A percentile compares a stretch with the other conserved stretches of the same genome.
phyloP scores from a whole-genome alignment of 2,113 vertebrate genomes.

The Cottus gobio region DNA sequence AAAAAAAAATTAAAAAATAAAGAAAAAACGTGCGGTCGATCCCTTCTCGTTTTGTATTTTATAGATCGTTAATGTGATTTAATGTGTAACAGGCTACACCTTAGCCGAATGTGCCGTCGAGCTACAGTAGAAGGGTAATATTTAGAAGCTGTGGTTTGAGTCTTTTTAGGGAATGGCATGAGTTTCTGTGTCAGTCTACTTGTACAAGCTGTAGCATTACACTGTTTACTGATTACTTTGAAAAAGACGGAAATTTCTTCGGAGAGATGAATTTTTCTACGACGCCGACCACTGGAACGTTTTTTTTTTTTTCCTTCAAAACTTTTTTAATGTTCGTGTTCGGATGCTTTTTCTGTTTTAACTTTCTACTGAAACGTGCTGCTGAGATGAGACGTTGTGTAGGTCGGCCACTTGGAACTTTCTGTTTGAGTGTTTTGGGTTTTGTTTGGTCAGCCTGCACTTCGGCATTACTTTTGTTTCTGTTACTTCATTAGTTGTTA shows the following conservation, averaged over 20 bases:
- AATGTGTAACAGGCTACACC: constrained; percentile 62
- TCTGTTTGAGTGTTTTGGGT: constrained; percentile 17
- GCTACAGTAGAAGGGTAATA: constrained; percentile 59
- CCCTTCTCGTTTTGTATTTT: constrained; percentile 80
- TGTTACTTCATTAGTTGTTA: constrained; percentile 51
- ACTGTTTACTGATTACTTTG: constrained; percentile 61
- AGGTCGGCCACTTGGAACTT: neutral
- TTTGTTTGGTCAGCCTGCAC: constrained; percentile 7
- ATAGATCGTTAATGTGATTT: constrained; percentile 76
- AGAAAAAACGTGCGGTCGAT: constrained; percentile 51
- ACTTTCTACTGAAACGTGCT: constrained; percentile 41
- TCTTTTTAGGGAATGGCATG: constrained; percentile 64
- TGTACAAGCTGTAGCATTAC: constrained; percentile 66
- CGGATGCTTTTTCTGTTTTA: constrained; percentile 18
- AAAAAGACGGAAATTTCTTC: constrained; percentile 16
- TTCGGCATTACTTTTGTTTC: constrained; percentile 43
- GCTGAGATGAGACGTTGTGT: constrained; percentile 8
- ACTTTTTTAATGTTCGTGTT: constrained; percentile 18
- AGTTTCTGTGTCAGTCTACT: constrained; percentile 58
- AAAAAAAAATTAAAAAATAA: no score
- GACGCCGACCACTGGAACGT: constrained; percentile 19
- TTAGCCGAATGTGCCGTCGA: constrained; percentile 55
- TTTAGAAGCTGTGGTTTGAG: constrained; percentile 69
- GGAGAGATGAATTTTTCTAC: constrained; percentile 48
- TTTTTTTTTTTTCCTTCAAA: neutral